A percentile compares a stretch with the other conserved stretches of the same genome.
Conservation (phyloP, 2,113 vertebrate genomes). For the Salvelinus sp. region DNA sequence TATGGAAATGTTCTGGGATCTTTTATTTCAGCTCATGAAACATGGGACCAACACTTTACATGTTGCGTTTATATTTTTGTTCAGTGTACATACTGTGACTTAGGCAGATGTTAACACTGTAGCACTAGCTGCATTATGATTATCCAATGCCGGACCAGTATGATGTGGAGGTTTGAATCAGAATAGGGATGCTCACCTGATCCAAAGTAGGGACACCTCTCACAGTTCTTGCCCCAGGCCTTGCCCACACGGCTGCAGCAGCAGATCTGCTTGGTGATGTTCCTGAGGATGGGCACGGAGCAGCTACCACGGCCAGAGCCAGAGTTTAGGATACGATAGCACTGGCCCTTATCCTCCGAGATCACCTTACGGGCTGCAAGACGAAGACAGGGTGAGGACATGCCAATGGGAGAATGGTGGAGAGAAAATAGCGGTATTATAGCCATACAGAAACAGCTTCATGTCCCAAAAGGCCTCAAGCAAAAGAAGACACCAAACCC, state of each 20-base stretch:
- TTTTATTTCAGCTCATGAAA: too few species aligned
- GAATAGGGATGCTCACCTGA: conserved; percentile 75
- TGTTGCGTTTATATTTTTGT: too few species aligned
- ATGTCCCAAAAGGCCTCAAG: background rate
- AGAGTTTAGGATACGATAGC: conserved; percentile 79
- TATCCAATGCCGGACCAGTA: too few species aligned
- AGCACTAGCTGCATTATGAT: too few species aligned
- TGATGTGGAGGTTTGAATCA: background rate
- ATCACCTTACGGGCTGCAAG: conserved; percentile 85
- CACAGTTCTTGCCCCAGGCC: conserved; percentile 88
- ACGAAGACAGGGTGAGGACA: background rate
- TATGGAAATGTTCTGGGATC: too few species aligned
- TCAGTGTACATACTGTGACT: too few species aligned
- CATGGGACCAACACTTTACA: too few species aligned
- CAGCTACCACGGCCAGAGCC: conserved; percentile 72
- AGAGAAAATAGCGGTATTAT: background rate
- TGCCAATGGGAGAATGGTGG: too few species aligned
- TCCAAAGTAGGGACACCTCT: conserved; percentile 84
- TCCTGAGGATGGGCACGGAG: conserved; percentile 84
- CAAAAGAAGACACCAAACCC: background rate
- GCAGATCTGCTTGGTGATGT: conserved; percentile 97
- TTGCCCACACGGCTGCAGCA: conserved; percentile 97
- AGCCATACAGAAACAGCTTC: background rate
- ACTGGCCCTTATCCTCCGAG: conserved; percentile 84
- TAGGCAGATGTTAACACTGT: too few species aligned